phyloP scores from a whole-genome alignment of 1,140 invertebrate genomes.

The Apis mellifera region Amel_HAv3.1 CM009941.2:11135501-11136000 shows the following conservation, averaged over 20 bases:
- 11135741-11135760: not conserved
- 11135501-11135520: not conserved
- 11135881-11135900: not conserved
- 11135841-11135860: not conserved
- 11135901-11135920: not conserved
- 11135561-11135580: not conserved
- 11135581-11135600: not conserved
- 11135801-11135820: conserved; percentile 12
- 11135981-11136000: too few relatives aligned
- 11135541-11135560: not conserved
- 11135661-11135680: not conserved
- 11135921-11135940: not conserved
- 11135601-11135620: not conserved
- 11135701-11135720: not conserved
- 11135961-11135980: too few relatives aligned
- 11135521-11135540: not conserved
- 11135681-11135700: not conserved
- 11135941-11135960: too few relatives aligned
- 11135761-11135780: not conserved
- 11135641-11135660: not conserved
- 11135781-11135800: conserved; percentile 6
- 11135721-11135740: not conserved
- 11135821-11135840: not conserved
- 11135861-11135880: conserved; percentile 6
- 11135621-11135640: conserved; percentile 8